Conservation (phyloP, 2,888 invertebrate genomes). For the Anorthoa munda region DNA sequence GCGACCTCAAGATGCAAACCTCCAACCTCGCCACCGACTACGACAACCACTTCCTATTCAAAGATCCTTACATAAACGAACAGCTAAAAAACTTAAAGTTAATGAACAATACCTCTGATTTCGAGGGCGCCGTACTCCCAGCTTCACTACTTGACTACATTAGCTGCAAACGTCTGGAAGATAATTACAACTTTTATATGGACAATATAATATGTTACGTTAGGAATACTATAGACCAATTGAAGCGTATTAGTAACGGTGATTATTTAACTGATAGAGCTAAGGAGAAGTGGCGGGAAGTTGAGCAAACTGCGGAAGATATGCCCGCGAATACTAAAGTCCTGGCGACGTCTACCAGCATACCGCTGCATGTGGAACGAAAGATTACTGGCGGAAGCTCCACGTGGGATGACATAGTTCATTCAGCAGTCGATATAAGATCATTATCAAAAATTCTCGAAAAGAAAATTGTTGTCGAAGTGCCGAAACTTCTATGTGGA, state of each 20-base stretch:
- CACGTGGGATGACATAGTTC: constrained; percentile 83
- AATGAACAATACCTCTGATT: constrained; percentile 68
- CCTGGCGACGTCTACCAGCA: constrained; percentile 79
- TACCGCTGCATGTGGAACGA: constrained; percentile 79
- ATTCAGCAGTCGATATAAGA: constrained; percentile 84
- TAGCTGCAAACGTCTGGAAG: constrained; percentile 83
- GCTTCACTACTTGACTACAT: constrained; percentile 84
- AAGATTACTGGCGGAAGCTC: constrained; percentile 70
- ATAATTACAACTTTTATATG: constrained; percentile 86
- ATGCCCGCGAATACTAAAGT: constrained; percentile 71
- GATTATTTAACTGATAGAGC: constrained; percentile 86
- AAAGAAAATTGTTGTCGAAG: constrained; percentile 83
- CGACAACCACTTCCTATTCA: constrained; percentile 76
- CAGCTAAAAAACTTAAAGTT: constrained; percentile 75
- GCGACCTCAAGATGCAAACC: constrained; percentile 76
- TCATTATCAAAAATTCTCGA: constrained; percentile 84
- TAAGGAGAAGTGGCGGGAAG: constrained; percentile 86
- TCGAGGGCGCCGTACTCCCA: constrained; percentile 75
- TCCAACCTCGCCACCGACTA: constrained; percentile 73
- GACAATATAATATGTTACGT: constrained; percentile 86
- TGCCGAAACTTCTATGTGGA: constrained; percentile 82
- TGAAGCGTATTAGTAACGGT: constrained; percentile 88
- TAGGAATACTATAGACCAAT: constrained; percentile 84
- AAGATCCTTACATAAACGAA: constrained; percentile 78
- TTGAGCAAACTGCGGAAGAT: constrained; percentile 60